Evolutionary conservation across 2,797 vertebrate genomes (phyloP).

Genomic region (Diplodus puntazzo): DNA sequence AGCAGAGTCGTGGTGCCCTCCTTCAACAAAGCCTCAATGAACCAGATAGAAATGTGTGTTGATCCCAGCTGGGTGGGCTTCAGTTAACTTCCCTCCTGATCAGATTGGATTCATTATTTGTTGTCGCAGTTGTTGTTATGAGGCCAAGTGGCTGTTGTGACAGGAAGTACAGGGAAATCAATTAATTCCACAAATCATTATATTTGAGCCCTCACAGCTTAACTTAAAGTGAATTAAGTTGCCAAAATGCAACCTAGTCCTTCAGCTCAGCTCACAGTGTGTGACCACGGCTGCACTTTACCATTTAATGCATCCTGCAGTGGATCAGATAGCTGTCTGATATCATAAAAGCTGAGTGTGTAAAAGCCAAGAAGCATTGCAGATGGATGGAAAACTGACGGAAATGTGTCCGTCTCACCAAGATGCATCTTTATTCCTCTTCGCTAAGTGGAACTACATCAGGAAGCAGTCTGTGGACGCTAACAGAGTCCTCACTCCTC

Average conservation of each 20-base stretch:
- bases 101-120: background rate
- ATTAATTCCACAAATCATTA: no score
- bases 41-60: constrained; percentile 4
- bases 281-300: background rate
- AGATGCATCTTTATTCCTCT: no score
- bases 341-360: background rate
- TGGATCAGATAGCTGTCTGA: background rate
- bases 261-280: background rate
- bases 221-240: no score
- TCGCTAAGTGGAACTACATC: no score
- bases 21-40: background rate
- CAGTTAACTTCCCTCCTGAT: background rate
- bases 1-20: background rate
- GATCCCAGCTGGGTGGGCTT: background rate
- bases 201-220: no score
- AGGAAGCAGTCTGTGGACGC: no score
- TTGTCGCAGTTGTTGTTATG: constrained; percentile 15
- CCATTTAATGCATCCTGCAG: background rate
- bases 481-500: no score
- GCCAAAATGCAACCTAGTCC: background rate
- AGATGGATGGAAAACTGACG: no score
- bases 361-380: no score
- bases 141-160: no score
- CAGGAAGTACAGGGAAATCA: no score
- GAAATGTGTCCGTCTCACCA: no score